Percentiles rank a stretch among this genome's conserved stretches.
These are phyloP conservation scores for Semaprochilodus insignis DNA, from an alignment of 2,797 vertebrate species.

Conservation along the genomic window DNA sequence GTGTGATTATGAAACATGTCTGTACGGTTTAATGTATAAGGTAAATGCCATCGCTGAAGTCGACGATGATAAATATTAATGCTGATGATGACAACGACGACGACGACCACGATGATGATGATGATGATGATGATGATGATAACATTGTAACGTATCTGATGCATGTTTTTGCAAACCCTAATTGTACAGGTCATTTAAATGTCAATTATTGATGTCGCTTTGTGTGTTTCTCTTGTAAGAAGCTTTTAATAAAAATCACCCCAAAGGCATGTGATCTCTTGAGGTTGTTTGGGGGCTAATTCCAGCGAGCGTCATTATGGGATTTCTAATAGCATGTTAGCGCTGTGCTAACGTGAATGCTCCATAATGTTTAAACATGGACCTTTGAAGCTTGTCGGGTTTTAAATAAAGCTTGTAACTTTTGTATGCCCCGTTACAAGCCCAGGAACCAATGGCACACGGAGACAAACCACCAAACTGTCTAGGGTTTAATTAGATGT, in stretches of 20 bases:
- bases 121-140: constrained; percentile 59
- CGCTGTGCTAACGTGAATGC: too few relatives aligned
- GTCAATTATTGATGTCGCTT: constrained; percentile 75
- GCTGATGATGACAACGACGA: constrained; percentile 60
- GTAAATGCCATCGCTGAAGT: constrained; percentile 70
- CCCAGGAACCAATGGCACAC: too few relatives aligned
- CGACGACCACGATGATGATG: constrained; percentile 57
- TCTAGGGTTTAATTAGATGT: too few relatives aligned
- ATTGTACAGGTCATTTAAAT: constrained; percentile 81
- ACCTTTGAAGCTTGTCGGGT: too few relatives aligned
- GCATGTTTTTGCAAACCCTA: constrained; percentile 80
- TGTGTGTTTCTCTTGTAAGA: constrained; percentile 76
- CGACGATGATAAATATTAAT: constrained; percentile 56
- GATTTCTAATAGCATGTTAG: too few relatives aligned
- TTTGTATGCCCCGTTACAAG: too few relatives aligned
- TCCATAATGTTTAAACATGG: too few relatives aligned
- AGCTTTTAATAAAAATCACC: constrained; percentile 80
- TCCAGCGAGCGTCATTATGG: too few relatives aligned
- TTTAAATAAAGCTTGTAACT: too few relatives aligned
- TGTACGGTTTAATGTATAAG: constrained; percentile 73
- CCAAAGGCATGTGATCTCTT: constrained; percentile 50
- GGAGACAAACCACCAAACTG: too few relatives aligned
- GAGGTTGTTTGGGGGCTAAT: not conserved
- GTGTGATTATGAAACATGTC: constrained; percentile 68
- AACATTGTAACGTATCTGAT: constrained; percentile 77